Evolutionary conservation across 1,140 invertebrate genomes (phyloP), one percentile per base, ranked within the genome.

Genomic region (Anadara kagoshimensis): DNA sequence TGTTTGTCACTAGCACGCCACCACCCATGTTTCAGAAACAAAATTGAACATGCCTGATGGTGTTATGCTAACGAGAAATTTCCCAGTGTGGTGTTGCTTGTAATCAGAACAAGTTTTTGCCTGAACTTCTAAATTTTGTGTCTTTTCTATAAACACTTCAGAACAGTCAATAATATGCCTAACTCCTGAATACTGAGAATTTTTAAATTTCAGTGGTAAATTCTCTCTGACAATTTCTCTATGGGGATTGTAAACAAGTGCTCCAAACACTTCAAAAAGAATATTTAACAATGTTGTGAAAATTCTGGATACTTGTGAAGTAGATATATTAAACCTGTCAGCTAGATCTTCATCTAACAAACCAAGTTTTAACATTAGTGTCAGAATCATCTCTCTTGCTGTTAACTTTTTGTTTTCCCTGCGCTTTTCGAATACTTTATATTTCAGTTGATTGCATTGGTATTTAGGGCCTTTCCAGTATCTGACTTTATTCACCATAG

Each of bases 11-110:
- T 85, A 74, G 85, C 78, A 73, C 86, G 73, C 54, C 85, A 86
- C 63, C 63, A 88, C 87, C 81, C 84, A 87, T n/a, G 75, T 74
- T 67, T 84, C 76, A n/a, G 88, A 89, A 78, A 87, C 80, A 64
- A 88, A 89, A 20, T 73, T 80, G 74, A 90, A 87, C 66, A 87
- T 84, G 18, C 88, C 87, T 62, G 65, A 71, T 2, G 89, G 88
- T 59, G 85, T 84, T 54, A 89, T 87, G 41, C 87, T 86, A 43
- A 90, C 76, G 5, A 89, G 67, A 51, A 49, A 69, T 36, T 69
- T 69, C 16, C 57, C 67, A 61, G 67, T 69, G 45, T 61, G 44
- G 36, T 69, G 57, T n/a, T 69, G 67, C 36, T 69, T 69, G 24
- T 69, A 69, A 43, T 69, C 67, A 61, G 43, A 49, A 43, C 67